These are phyloP conservation scores for Anagrus nilaparvatae DNA, from an alignment of 1,140 invertebrate species.

Conservation along the genomic window DNA sequence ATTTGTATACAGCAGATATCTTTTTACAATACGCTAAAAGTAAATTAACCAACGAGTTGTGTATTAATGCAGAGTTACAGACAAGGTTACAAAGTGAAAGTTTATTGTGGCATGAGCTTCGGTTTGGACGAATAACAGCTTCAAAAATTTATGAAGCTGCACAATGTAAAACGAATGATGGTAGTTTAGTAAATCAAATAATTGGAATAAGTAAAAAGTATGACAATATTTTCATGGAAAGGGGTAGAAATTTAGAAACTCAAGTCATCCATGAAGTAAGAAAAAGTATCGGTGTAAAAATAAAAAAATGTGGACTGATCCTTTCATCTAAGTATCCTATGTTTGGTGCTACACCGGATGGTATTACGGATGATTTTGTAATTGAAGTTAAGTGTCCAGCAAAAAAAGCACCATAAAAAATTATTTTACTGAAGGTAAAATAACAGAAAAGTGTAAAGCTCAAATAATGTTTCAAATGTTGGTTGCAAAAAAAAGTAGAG, in stretches of 20 bases:
- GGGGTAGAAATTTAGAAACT: constrained; percentile 20
- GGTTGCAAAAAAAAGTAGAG: constrained; percentile 31
- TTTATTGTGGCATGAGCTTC: constrained; percentile 23
- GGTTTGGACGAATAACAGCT: constrained; percentile 28
- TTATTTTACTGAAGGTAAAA: constrained; percentile 32
- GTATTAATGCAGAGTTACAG: constrained; percentile 3
- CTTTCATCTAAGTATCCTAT: constrained; percentile 17
- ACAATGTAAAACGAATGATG: constrained; percentile 22
- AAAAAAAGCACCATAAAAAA: constrained; percentile 32
- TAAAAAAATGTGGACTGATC: constrained; percentile 16
- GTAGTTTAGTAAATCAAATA: constrained; percentile 20
- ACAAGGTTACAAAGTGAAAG: constrained; percentile 18
- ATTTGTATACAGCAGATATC: constrained; percentile 6
- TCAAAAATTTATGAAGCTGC: constrained; percentile 28
- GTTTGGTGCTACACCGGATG: constrained; percentile 38
- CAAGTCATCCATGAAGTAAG: constrained; percentile 11
- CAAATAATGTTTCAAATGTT: constrained; percentile 43
- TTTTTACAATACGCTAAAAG: constrained; percentile 15
- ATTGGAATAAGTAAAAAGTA: constrained; percentile 21
- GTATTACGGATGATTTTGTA: constrained; percentile 35
- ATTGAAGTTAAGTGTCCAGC: constrained; percentile 41
- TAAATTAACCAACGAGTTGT: constrained; percentile 7
- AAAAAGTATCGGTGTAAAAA: constrained; percentile 7
- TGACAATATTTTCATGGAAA: constrained; percentile 19
- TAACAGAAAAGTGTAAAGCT: constrained; percentile 36